Evolutionary conservation across 1,140 invertebrate species (phyloP).

Genomic region (Tetramorium parvispinum): DNA sequence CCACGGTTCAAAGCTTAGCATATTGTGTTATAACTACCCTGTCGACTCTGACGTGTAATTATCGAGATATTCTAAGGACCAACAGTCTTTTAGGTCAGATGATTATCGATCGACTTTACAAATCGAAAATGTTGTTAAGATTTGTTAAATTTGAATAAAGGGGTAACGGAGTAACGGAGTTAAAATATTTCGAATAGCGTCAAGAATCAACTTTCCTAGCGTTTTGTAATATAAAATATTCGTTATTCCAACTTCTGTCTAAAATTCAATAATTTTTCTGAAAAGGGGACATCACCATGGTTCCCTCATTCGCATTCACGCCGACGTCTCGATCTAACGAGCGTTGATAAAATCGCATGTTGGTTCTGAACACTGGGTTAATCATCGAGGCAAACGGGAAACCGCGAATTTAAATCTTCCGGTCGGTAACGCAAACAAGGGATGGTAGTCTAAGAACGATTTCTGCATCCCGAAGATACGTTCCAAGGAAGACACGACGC

Average conservation of each 20-base stretch:
- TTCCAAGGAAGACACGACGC: slow-evolving; percentile 2
- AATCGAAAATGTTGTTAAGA: not conserved
- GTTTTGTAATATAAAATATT: not conserved
- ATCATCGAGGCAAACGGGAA: slow-evolving; percentile 22
- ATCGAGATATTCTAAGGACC: slow-evolving; percentile 52
- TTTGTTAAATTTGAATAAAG: not conserved
- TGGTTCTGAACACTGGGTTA: not conserved
- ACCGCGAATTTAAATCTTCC: slow-evolving; percentile 43
- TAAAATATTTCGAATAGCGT: not conserved
- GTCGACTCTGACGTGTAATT: slow-evolving; percentile 69
- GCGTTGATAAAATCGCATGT: slow-evolving; percentile 26
- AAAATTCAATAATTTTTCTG: not conserved
- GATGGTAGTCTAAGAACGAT: slow-evolving; percentile 2
- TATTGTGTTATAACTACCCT: slow-evolving; percentile 63
- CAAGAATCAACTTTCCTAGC: not conserved
- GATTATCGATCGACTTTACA: slow-evolving; percentile 39
- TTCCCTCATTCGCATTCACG: not conserved
- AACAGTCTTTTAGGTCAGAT: slow-evolving; percentile 36
- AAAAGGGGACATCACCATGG: not conserved
- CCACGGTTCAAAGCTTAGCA: slow-evolving; percentile 2
- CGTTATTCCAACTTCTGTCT: not conserved
- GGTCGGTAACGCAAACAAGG: slow-evolving; percentile 19
- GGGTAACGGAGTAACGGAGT: not conserved
- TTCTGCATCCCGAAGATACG: slow-evolving; percentile 17
- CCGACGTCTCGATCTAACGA: not conserved